Percentiles rank a stretch among this genome's conserved stretches.
phyloP scores from a whole-genome alignment of 2,113 vertebrate species.

The Chaenocephalus aceratus region DNA sequence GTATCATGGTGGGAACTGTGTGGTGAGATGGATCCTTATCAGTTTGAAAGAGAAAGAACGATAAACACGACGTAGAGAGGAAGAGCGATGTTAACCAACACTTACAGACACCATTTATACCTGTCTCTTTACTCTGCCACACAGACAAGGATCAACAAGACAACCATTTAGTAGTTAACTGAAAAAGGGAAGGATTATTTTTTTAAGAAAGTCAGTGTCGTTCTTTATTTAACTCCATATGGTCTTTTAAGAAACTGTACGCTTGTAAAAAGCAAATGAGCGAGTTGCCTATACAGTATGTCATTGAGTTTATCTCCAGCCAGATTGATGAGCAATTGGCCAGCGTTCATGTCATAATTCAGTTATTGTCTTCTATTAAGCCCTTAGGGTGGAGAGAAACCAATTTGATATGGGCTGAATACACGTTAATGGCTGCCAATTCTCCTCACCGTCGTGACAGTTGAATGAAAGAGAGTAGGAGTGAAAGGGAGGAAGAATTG shows the following conservation, averaged over 20 bases:
- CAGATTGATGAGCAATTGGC: conserved; percentile 49
- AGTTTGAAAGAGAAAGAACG: conserved; percentile 34
- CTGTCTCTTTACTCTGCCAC: conserved; percentile 17
- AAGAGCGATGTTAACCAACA: background rate
- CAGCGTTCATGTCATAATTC: conserved; percentile 65
- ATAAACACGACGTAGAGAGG: background rate
- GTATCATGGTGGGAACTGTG: conserved; percentile 41
- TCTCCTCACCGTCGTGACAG: conserved; percentile 63
- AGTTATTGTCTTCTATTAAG: conserved; percentile 74
- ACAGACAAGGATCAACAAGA: conserved; percentile 43
- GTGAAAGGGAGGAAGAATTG: conserved; percentile 1
- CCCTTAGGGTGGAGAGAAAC: conserved; percentile 62
- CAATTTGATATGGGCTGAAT: conserved; percentile 69
- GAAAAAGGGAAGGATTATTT: background rate
- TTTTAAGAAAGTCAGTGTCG: conserved; percentile 5
- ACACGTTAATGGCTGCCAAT: conserved; percentile 66
- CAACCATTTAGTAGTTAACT: background rate
- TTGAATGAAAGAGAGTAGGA: conserved; percentile 40
- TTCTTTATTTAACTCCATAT: conserved; percentile 12
- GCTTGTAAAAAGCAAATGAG: conserved; percentile 39
- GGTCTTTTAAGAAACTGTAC: conserved; percentile 28
- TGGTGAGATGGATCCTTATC: conserved; percentile 32
- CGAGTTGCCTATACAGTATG: conserved; percentile 42
- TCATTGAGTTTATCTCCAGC: conserved; percentile 54
- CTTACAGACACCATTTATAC: conserved; percentile 11